These are phyloP conservation scores for Botia kubotai DNA, from an alignment of 2,797 vertebrate species.

Conservation along the genomic window DNA sequence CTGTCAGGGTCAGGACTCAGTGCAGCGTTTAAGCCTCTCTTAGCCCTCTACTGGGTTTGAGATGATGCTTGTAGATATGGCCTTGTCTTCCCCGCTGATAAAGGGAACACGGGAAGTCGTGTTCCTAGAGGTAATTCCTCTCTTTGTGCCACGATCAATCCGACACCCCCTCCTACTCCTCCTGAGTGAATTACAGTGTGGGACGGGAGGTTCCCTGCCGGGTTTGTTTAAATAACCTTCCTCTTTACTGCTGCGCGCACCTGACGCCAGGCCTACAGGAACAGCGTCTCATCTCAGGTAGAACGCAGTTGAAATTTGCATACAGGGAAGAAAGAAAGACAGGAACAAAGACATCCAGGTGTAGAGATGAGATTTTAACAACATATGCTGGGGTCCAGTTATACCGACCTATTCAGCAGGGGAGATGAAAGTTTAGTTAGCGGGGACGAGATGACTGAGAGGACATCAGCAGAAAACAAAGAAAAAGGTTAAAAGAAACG, in stretches of 20 bases:
- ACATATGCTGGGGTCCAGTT: neutral
- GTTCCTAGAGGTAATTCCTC: slow-evolving; percentile 52
- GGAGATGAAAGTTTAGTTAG: neutral
- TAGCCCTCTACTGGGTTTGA: slow-evolving; percentile 34
- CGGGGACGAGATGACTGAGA: neutral
- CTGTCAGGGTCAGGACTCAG: slow-evolving; percentile 40
- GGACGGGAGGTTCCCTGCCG: slow-evolving; percentile 58
- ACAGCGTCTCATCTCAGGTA: slow-evolving; percentile 14
- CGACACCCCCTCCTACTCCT: slow-evolving; percentile 39
- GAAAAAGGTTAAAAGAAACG: neutral
- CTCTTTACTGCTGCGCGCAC: slow-evolving; percentile 25
- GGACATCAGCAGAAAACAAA: neutral
- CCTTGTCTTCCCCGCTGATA: slow-evolving; percentile 36
- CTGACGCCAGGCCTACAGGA: slow-evolving; percentile 18
- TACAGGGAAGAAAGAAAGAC: neutral
- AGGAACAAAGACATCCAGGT: neutral
- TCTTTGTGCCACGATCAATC: slow-evolving; percentile 53
- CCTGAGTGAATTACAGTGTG: slow-evolving; percentile 57
- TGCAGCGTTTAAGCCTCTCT: slow-evolving; percentile 42
- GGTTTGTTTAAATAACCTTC: slow-evolving; percentile 74
- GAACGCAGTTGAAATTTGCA: neutral
- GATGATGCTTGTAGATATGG: slow-evolving; percentile 54
- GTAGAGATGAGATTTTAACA: neutral
- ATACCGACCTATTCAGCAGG: neutral
- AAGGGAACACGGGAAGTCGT: slow-evolving; percentile 43